phyloP scores from a whole-genome alignment of 2,888 invertebrate genomes.

The Leptarthrus brevirostris region DNA sequence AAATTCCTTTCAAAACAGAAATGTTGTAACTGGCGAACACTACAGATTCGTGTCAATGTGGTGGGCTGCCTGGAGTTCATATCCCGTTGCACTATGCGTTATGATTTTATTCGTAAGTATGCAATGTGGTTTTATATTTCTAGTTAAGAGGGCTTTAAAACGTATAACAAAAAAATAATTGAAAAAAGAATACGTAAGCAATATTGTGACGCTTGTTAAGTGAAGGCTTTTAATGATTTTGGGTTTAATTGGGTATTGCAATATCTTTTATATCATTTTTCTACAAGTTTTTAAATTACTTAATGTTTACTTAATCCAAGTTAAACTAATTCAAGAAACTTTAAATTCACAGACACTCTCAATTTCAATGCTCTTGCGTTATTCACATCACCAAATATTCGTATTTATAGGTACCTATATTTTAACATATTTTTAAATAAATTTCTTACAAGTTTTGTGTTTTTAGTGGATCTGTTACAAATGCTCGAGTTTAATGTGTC shows the following conservation, averaged over 20 bases:
- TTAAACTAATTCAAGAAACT: not conserved
- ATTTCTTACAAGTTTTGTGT: too few species aligned
- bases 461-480: conserved; percentile 94
- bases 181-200: too few species aligned
- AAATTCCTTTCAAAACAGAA: conserved; percentile 73
- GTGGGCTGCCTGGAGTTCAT: conserved; percentile 95
- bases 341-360: conserved; percentile 89
- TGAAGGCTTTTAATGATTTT: too few species aligned
- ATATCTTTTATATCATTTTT: too few species aligned
- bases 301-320: too few species aligned
- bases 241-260: too few species aligned
- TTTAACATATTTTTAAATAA: not conserved
- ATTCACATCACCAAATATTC: conserved; percentile 99
- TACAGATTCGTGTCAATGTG: conserved; percentile 98
- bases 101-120: conserved; percentile 98
- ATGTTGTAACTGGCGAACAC: conserved; percentile 98
- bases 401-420: conserved; percentile 91
- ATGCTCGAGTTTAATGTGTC: conserved; percentile 97
- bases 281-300: too few species aligned
- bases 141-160: too few species aligned
- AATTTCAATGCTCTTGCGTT: conserved; percentile 96
- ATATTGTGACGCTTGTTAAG: too few species aligned
- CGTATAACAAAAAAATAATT: too few species aligned
- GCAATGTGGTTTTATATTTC: not conserved
- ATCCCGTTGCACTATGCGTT: conserved; percentile 94